A percentile compares a stretch with the other conserved stretches of the same genome.
phyloP scores from a whole-genome alignment of 2,797 vertebrate species.

The Diceros bicornis region DNA sequence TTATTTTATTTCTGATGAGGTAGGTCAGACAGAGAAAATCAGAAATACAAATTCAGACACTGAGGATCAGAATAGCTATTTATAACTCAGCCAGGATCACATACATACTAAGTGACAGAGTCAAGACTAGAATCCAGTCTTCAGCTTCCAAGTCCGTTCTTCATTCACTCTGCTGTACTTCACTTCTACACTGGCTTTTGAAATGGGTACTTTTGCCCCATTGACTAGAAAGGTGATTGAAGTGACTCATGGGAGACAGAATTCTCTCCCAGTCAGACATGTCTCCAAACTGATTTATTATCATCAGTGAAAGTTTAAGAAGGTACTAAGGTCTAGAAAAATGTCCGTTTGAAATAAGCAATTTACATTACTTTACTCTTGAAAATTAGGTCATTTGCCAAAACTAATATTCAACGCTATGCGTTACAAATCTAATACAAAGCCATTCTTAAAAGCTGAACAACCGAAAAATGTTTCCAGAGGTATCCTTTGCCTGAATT shows the following conservation, averaged over 20 bases:
- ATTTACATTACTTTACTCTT: conserved; percentile 47
- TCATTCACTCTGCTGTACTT: background rate
- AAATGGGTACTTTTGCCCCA: background rate
- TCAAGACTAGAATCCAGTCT: background rate
- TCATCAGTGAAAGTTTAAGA: conserved; percentile 49
- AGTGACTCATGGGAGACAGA: background rate
- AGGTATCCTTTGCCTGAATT: conserved; percentile 55
- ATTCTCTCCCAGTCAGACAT: background rate
- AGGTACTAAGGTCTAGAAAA: conserved; percentile 32
- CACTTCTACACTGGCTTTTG: background rate
- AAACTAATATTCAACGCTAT: conserved; percentile 10
- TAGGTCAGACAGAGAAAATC: background rate
- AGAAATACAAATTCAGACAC: background rate
- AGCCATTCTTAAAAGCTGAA: conserved; percentile 25
- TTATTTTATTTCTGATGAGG: background rate
- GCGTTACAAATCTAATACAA: conserved; percentile 47
- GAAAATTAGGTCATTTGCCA: conserved; percentile 58
- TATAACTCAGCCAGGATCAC: background rate
- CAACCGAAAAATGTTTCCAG: conserved; percentile 23
- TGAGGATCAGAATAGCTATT: background rate
- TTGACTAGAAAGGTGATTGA: background rate
- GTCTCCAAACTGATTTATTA: conserved; percentile 44
- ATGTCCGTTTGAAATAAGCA: conserved; percentile 50
- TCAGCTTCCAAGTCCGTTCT: background rate
- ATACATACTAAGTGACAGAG: background rate